These are phyloP conservation scores for Alauda arvensis DNA, from an alignment of 2,797 vertebrate genomes.

Conservation along the genomic window DNA sequence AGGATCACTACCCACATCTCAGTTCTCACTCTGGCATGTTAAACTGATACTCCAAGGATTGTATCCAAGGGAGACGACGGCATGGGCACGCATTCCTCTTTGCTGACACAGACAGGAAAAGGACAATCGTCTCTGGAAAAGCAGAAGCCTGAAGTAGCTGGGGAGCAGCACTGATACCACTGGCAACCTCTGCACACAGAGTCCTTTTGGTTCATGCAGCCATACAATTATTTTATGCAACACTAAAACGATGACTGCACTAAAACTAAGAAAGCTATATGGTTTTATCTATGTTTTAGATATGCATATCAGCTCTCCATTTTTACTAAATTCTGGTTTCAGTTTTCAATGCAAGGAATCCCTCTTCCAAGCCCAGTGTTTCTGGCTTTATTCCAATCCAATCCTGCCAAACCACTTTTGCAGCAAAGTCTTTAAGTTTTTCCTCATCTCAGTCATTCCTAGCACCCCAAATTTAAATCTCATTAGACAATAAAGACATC, in stretches of 20 bases:
- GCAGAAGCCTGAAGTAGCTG: background rate
- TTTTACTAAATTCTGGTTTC: background rate
- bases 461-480: background rate
- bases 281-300: background rate
- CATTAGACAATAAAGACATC: background rate
- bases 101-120: background rate
- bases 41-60: background rate
- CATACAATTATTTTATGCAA: background rate
- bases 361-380: background rate
- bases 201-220: background rate
- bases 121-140: background rate
- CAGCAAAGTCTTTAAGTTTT: background rate
- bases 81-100: background rate
- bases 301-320: background rate
- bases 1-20: background rate
- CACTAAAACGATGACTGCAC: background rate
- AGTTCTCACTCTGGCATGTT: background rate
- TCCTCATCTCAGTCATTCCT: background rate
- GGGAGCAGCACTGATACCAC: no score
- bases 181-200: fast-evolving
- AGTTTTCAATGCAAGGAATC: background rate
- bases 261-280: background rate
- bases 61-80: background rate
- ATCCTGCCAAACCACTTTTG: background rate
- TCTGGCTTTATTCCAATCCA: background rate